Evolutionary conservation across 2,113 vertebrate genomes (phyloP), one percentile per base, ranked within the genome.

Genomic region (Xyrauchen texanus): DNA sequence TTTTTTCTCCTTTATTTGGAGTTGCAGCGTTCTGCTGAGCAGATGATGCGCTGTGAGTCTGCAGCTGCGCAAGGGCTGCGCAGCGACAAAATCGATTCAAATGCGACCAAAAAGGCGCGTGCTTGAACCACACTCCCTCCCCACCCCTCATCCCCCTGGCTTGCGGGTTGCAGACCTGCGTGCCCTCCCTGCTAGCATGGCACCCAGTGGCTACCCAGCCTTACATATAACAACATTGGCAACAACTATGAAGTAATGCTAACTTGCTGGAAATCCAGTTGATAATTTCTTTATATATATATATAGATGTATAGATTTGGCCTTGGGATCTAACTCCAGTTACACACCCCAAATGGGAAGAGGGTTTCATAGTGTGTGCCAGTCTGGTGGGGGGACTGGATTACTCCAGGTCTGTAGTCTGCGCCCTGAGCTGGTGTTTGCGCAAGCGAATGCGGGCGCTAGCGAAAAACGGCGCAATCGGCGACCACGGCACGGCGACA

Each of bases 61-160:
- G 93, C 96, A 97, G 98, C 94, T 94, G 91, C 97, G 98, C 98
- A 98, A 91, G 97, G 98, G 98, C 96, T 94, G 98, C 96, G 98
- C 98, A 94, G 97, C 98, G 97, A 95, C 83, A 79, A 88, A 88
- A 88, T 51, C 84, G 75, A 85, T 84, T 84, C 88, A 85, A 82
- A 87, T 88, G 90, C 90, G 82, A 82, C 87, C 21, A 82, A 83
- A 90, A 95, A 92, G 90, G 87, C 88, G 90, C 89, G 82, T 79
- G 88, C 85, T 85, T 80, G 85, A 88, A 88, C 77, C 82, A 84
- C 90, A 12, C 72, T 34, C 21, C 21, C 21, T 34, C 21, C 78
- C 88, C 87, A 67, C 62, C 66, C 53, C 64, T 85, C 87, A 85
- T 88, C 86, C 86, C 9, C 15, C 74, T 78, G 42, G 66, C 69